A percentile compares a stretch with the other conserved stretches of the same genome.
phyloP scores from a whole-genome alignment of 2,888 invertebrate genomes.

The Agrochola litura region DNA sequence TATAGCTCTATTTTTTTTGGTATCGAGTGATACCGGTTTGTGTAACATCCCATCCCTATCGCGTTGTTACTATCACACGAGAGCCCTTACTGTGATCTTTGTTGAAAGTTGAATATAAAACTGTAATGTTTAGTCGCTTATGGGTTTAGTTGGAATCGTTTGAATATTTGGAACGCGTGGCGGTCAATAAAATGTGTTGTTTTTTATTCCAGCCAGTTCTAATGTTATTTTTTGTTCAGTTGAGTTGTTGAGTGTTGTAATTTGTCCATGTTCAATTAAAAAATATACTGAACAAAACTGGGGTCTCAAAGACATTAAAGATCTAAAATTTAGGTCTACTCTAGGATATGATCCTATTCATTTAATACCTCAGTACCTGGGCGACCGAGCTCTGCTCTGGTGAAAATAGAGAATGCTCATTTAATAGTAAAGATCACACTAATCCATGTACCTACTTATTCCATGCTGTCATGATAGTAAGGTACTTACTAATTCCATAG shows the following conservation, averaged over 20 bases:
- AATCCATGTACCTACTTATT: no score
- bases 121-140: slow-evolving; percentile 14
- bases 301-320: no score
- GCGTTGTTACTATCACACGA: slow-evolving; percentile 47
- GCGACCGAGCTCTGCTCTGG: no score
- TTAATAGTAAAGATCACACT: no score
- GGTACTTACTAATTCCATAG: no score
- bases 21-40: slow-evolving; percentile 66
- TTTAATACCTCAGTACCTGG: no score
- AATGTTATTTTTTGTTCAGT: neutral
- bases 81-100: slow-evolving; percentile 49
- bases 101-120: slow-evolving; percentile 42
- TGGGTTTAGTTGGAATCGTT: neutral
- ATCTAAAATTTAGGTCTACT: neutral
- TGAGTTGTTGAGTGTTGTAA: no score
- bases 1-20: slow-evolving; percentile 57
- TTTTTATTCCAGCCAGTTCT: neutral
- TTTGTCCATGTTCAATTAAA: neutral
- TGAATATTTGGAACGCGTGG: slow-evolving; percentile 8
- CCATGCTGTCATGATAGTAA: no score
- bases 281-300: neutral
- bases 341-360: neutral
- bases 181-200: neutral
- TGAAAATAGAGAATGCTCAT: no score
- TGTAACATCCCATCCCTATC: slow-evolving; percentile 54